Evolutionary conservation across 2,888 invertebrate genomes (phyloP).

Genomic region (Ichneumoninae sp.): DNA sequence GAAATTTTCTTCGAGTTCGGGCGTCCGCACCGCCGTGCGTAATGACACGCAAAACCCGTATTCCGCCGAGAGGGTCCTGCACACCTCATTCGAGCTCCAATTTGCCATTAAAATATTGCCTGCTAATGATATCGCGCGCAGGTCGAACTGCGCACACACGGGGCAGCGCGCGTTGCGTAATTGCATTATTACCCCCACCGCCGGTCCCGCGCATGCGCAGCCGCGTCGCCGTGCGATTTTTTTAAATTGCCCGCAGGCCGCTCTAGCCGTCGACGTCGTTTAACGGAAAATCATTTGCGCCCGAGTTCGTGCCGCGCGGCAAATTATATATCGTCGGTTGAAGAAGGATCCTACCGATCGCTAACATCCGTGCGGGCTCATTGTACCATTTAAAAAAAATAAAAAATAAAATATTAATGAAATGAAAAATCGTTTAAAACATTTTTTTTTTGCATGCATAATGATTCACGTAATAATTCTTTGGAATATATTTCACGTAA

Average conservation of each 20-base stretch:
- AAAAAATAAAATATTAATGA: background rate
- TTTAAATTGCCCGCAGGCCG: conserved; percentile 40
- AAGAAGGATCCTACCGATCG: background rate
- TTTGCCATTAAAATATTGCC: conserved; percentile 83
- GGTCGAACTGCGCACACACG: conserved; percentile 65
- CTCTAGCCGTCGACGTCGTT: conserved; percentile 21
- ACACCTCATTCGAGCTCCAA: conserved; percentile 69
- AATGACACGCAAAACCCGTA: conserved; percentile 1
- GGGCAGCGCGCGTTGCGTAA: conserved; percentile 71
- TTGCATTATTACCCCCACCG: conserved; percentile 79
- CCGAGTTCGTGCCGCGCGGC: conserved; percentile 4
- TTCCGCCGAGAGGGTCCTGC: background rate
- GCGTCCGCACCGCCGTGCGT: background rate
- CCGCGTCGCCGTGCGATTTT: conserved; percentile 24
- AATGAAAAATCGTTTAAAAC: background rate
- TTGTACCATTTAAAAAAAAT: background rate
- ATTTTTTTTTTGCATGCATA: background rate
- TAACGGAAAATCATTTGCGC: conserved; percentile 50
- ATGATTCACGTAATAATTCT: conserved; percentile 40
- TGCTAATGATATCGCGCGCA: conserved; percentile 80
- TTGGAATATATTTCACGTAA: conserved; percentile 29
- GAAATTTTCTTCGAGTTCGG: background rate
- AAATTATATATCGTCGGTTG: conserved; percentile 19
- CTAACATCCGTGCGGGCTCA: conserved; percentile 15
- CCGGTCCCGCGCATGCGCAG: background rate